These are phyloP conservation scores for Dryobates pubescens DNA, from an alignment of 2,797 vertebrate species.

Conservation along the genomic window DNA sequence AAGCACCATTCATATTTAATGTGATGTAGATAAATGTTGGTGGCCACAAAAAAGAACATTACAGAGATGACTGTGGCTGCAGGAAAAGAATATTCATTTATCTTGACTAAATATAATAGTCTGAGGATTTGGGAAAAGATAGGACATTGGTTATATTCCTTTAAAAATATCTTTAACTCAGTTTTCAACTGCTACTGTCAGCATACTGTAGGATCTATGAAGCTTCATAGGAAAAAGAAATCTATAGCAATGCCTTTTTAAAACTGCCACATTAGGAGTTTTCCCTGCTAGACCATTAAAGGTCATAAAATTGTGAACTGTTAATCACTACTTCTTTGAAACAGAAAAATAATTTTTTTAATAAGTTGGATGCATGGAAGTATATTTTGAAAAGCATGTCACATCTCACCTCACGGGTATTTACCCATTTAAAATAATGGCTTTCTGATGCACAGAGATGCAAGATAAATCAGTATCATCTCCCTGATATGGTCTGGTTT, in stretches of 20 bases:
- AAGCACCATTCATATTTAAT: conserved; percentile 35
- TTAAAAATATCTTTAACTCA: neutral
- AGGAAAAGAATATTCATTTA: conserved; percentile 21
- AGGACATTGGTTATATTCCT: neutral
- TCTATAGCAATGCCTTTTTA: neutral
- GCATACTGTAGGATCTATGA: neutral
- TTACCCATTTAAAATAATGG: neutral
- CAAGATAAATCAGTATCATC: neutral
- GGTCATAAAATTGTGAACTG: neutral
- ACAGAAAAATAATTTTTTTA: neutral
- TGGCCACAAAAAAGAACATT: neutral
- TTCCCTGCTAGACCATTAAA: neutral
- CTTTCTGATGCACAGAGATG: neutral
- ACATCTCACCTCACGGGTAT: neutral
- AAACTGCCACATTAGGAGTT: neutral
- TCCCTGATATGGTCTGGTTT: neutral
- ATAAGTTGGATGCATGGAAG: neutral
- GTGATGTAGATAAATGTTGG: conserved; percentile 22
- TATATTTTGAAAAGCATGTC: neutral
- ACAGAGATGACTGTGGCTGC: neutral
- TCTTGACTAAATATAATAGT: neutral
- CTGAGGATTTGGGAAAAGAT: neutral
- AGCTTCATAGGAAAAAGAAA: neutral
- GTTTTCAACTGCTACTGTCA: neutral
- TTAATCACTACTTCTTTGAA: neutral